These are phyloP conservation scores for Drosophila paranaensis DNA, from an alignment of 2,888 invertebrate genomes.

Conservation along the genomic window DNA sequence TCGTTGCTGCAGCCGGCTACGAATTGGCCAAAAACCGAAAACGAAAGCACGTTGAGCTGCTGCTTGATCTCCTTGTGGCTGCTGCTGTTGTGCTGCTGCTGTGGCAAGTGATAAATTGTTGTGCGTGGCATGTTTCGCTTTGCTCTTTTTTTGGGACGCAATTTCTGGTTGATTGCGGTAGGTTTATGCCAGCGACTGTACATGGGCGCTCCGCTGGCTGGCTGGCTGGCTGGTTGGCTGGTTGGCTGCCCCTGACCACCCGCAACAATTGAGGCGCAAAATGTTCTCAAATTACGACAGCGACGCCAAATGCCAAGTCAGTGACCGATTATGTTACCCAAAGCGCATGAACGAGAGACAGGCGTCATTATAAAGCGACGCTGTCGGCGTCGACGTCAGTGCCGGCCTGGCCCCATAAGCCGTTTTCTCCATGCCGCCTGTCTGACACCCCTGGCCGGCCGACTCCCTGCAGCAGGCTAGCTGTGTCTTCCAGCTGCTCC, in stretches of 20 bases:
- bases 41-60: slow-evolving; percentile 55
- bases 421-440: slow-evolving; percentile 31
- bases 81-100: not conserved
- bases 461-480: slow-evolving; percentile 28
- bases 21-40: slow-evolving; percentile 63
- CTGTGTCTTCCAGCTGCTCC: slow-evolving; percentile 59
- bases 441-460: slow-evolving; percentile 27
- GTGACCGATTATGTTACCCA: slow-evolving; percentile 81
- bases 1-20: slow-evolving; percentile 67
- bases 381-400: slow-evolving; percentile 39
- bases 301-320: slow-evolving; percentile 78
- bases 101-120: slow-evolving; percentile 70
- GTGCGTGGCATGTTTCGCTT: slow-evolving; percentile 29
- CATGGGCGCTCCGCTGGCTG: slow-evolving; percentile 4
- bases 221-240: not conserved
- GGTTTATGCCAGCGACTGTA: slow-evolving; percentile 56
- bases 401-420: slow-evolving; percentile 58
- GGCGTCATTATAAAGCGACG: slow-evolving; percentile 69
- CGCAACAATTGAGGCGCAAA: slow-evolving; percentile 71
- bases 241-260: slow-evolving; percentile 67
- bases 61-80: slow-evolving; percentile 18
- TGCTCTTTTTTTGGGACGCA: slow-evolving; percentile 49
- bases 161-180: slow-evolving; percentile 69
- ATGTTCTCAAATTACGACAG: slow-evolving; percentile 72
- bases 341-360: slow-evolving; percentile 72